Percentiles rank a stretch among this genome's conserved stretches.
Evolutionary conservation across 2,113 vertebrate genomes (phyloP).

Genomic region (Sclerurus mexicanus): DNA sequence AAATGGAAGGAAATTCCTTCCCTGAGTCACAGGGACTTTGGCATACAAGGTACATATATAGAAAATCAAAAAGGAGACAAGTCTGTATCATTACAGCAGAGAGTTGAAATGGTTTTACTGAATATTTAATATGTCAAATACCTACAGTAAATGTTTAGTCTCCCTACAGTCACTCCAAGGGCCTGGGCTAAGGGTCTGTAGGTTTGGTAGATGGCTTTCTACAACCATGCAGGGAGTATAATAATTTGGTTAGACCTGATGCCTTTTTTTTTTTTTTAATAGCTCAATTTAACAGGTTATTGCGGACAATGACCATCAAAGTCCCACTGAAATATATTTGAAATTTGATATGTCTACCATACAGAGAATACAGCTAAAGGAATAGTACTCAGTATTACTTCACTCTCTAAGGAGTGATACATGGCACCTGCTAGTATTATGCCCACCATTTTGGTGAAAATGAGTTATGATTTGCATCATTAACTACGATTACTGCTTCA

Average conservation of each 20-base stretch:
- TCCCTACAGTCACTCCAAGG: neutral
- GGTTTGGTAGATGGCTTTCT: neutral
- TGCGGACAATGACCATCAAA: neutral
- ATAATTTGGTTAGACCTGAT: neutral
- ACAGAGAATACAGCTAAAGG: neutral
- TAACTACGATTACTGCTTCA: neutral
- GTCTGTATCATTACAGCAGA: neutral
- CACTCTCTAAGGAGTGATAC: neutral
- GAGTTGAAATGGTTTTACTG: neutral
- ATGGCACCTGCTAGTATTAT: neutral
- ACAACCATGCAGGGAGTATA: neutral
- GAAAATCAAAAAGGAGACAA: neutral
- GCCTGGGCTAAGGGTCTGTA: neutral
- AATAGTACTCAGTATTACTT: neutral
- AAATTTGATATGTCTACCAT: neutral
- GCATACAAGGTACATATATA: neutral
- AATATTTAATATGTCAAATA: neutral
- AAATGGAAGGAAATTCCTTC: neutral
- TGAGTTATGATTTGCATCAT: neutral
- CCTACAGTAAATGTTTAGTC: neutral
- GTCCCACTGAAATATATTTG: neutral
- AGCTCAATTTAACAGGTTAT: neutral
- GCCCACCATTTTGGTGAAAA: neutral
- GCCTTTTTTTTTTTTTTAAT: neutral
- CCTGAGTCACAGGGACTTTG: neutral